Evolutionary conservation across 2,797 vertebrate species (phyloP), one percentile per base, ranked within the genome.

Genomic region (Xiphorhynchus erythropygius): DNA sequence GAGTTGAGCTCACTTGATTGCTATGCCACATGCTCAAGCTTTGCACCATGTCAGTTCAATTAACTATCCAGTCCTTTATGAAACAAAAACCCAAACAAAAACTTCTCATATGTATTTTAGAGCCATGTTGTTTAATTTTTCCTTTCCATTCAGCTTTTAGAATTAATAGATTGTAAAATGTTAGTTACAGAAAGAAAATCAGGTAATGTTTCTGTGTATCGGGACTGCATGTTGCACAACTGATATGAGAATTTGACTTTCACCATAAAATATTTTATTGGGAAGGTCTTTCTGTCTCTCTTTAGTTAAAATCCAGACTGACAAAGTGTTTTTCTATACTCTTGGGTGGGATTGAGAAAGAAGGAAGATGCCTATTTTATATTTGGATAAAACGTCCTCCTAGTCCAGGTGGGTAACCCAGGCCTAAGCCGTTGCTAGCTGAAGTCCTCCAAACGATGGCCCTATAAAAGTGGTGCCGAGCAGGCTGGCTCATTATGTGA

Each of bases 331-430:
- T 73, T 63, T 62, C 65, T 11, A 3, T 69, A 18, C 10, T 41
- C 2, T 63, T 50, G 21, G 4, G 5, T 13, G 7, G 2, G 3
- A 1, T 5, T 7, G 2, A 7, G 6, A 6, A 53, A 89, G 18
- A 77, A 4, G 5, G 15, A 77, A 67, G 21, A 25, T 2, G 3
- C 4, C 2, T 65, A 14, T 46, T 63, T 62, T 32, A 46, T 22
- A 57, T 44, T 78, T 81, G 37, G 10, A 7, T 60, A 78, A 81
- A 78, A 64, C 41, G 19, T n/a, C 64, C 35, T 42, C 39, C 39
- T 65, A 13, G 14, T 64, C 18, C 47, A 37, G 6, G 8, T 52
- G 28, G 37, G 44, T 87, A 37, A 46, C 14, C 7, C 18, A 67
- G 10, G 16, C 27, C 32, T 68, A 55, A 81, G 87, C 56, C 5